Evolutionary conservation across 2,113 vertebrate species (phyloP), one percentile per base, ranked within the genome.

Genomic region (Scalopus aquaticus): DNA sequence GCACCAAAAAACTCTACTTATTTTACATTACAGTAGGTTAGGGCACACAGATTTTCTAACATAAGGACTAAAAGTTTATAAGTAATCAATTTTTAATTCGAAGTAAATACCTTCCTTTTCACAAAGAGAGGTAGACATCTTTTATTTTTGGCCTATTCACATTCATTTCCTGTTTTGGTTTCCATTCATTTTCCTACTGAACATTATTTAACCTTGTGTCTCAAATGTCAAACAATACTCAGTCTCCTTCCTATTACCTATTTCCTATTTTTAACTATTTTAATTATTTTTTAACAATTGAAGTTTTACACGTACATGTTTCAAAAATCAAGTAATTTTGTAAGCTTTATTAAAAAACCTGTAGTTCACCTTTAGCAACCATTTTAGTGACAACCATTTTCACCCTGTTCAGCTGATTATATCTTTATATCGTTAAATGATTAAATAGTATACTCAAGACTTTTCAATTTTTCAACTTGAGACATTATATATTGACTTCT

Each of bases 21-120:
- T 84, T 93, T 73, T 90, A 51, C 44, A 62, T 69, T 69, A 44
- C 32, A 70, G n/a, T 80, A 42, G 49, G 37, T 84, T 90, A 94
- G 58, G 42, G 67, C 30, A 94, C 24, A 56, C 6, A 95, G 73
- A 62, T 83, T 96, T 96, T 86, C 74, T 51, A 87, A 69, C 17
- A 92, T 15, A 94, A 69, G 92, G 87, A 62, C 42, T 72, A 51
- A 93, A 80, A 82, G 51, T 85, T 81, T 30, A 24, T 37, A 93
- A 90, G 32, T 26, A 84, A 83, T 42, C 10, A 54, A 12, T 88
- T 88, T 95, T 90, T 84, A 74, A 64, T 92, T 94, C 30, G 78
- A 89, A 92, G 30, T 78, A 90, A 92, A 92, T 96, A 84, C 54
- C 39, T 77, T 92, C 12, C 54, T 89, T 96, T 93, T 81, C 19